A percentile compares a stretch with the other conserved stretches of the same genome.
Evolutionary conservation across 2,797 vertebrate genomes (phyloP).

Genomic region (Pagetopsis macropterus): DNA sequence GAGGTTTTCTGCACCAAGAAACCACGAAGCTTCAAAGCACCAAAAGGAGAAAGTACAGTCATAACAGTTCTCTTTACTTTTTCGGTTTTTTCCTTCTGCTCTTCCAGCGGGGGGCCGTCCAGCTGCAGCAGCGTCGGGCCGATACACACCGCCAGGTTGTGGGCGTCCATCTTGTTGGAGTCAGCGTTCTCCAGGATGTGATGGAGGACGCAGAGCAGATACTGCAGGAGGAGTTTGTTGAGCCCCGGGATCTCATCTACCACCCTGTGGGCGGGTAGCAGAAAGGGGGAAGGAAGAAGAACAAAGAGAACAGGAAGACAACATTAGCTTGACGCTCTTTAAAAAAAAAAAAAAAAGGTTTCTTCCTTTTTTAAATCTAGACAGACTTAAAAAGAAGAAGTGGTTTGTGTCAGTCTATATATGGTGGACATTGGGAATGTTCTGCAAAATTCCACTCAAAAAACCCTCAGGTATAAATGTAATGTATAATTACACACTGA

Average conservation of each 20-base stretch:
- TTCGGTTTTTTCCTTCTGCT: slow-evolving; percentile 85
- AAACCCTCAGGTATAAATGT: slow-evolving; percentile 29
- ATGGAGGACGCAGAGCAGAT: slow-evolving; percentile 87
- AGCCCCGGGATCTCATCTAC: slow-evolving; percentile 84
- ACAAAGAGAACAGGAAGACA: slow-evolving; percentile 55
- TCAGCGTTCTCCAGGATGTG: slow-evolving; percentile 85
- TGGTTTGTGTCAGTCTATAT: slow-evolving; percentile 6
- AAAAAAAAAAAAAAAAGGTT: neutral
- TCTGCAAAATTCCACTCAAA: slow-evolving; percentile 58
- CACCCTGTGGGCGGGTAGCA: slow-evolving; percentile 78
- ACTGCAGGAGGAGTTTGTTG: slow-evolving; percentile 88
- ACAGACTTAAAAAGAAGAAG: slow-evolving; percentile 49
- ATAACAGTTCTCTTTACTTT: slow-evolving; percentile 83
- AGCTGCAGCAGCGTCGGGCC: slow-evolving; percentile 89
- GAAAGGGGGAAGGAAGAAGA: slow-evolving; percentile 18
- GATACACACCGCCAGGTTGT: slow-evolving; percentile 92
- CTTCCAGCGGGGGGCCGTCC: slow-evolving; percentile 79
- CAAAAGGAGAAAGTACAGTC: slow-evolving; percentile 48
- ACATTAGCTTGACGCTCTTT: slow-evolving; percentile 62
- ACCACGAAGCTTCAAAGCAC: slow-evolving; percentile 67
- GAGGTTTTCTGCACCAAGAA: slow-evolving; percentile 58
- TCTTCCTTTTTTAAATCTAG: slow-evolving; percentile 63
- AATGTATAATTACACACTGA: neutral
- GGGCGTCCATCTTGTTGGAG: slow-evolving; percentile 91
- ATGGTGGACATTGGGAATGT: neutral